These are phyloP conservation scores for Heterotilapia buettikoferi DNA, from an alignment of 2,113 vertebrate genomes.

Conservation along the genomic window DNA sequence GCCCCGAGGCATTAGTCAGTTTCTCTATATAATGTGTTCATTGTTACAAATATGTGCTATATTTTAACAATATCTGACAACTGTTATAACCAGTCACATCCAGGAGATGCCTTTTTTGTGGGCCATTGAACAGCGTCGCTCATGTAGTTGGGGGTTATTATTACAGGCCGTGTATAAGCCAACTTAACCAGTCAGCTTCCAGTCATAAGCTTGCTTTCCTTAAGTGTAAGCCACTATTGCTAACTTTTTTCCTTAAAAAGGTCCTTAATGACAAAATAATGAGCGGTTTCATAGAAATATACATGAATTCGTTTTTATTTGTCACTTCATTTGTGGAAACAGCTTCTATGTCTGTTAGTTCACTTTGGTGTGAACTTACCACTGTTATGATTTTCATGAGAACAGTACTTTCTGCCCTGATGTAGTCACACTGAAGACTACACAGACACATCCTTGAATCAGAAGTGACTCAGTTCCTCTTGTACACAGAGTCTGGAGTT, in stretches of 20 bases:
- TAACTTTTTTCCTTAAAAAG: not conserved
- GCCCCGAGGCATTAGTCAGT: not conserved
- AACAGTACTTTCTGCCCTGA: not conserved
- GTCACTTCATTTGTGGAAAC: not conserved
- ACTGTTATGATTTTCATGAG: not conserved
- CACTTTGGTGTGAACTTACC: not conserved
- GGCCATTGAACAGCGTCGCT: not conserved
- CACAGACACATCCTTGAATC: not conserved
- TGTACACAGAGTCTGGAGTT: not conserved
- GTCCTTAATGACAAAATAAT: not conserved
- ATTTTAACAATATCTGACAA: not conserved
- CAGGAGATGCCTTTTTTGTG: not conserved
- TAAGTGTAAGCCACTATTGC: not conserved
- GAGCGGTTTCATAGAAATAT: not conserved
- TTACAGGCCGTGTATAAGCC: not conserved
- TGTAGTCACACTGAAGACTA: not conserved
- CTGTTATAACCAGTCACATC: not conserved
- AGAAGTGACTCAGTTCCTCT: not conserved
- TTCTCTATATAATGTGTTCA: not conserved
- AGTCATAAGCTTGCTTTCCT: not conserved
- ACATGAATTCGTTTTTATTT: accelerated
- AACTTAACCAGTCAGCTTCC: not conserved
- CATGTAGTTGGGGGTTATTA: not conserved
- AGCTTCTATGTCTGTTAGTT: not conserved
- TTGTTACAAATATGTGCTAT: not conserved